phyloP scores from a whole-genome alignment of 2,888 invertebrate genomes.

The Pollenia angustigena region DNA sequence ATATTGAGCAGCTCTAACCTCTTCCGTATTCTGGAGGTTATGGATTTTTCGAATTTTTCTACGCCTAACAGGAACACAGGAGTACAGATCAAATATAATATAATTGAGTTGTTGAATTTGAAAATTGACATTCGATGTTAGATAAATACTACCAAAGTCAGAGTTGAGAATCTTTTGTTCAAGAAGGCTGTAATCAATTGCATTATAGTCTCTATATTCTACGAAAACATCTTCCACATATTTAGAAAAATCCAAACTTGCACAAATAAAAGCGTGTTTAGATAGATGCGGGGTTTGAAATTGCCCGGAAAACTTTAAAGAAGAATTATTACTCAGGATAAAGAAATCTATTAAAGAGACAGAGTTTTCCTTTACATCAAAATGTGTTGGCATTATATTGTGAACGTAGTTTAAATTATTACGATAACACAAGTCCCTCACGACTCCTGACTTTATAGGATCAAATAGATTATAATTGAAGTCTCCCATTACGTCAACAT shows the following conservation, averaged over 20 bases:
- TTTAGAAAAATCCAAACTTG: not conserved
- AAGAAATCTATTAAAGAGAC: constrained; percentile 14
- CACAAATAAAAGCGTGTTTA: not conserved
- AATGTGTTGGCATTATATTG: constrained; percentile 17
- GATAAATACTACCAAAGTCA: too few relatives aligned
- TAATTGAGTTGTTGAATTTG: too few relatives aligned
- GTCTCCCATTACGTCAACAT: constrained; percentile 7
- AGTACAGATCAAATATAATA: too few relatives aligned
- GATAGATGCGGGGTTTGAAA: not conserved
- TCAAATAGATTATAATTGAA: not conserved
- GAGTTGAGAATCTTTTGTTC: too few relatives aligned
- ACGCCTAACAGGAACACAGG: not conserved
- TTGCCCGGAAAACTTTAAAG: not conserved
- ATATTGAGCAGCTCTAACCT: not conserved
- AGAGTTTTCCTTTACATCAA: not conserved
- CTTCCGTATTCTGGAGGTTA: too few relatives aligned
- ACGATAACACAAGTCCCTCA: not conserved
- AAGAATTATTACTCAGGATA: not conserved
- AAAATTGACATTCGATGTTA: too few relatives aligned
- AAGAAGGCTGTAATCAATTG: too few relatives aligned
- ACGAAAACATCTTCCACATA: not conserved
- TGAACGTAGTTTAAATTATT: not conserved
- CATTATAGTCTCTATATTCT: too few relatives aligned
- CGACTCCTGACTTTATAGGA: not conserved
- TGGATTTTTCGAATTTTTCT: not conserved